phyloP scores from a whole-genome alignment of 2,113 vertebrate genomes.

The Sceloporus undulatus region DNA sequence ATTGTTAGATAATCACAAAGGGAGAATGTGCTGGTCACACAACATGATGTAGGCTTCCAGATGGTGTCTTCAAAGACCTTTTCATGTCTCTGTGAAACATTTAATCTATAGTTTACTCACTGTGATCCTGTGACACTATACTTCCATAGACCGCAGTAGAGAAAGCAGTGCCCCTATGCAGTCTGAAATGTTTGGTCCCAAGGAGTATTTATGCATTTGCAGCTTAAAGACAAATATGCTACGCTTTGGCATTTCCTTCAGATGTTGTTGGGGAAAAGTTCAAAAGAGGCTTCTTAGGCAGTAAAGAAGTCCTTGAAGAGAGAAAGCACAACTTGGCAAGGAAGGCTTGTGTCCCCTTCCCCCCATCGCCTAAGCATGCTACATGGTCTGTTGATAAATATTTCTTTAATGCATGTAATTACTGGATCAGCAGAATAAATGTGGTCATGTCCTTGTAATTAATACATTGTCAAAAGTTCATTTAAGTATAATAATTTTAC shows the following conservation, averaged over 20 bases:
- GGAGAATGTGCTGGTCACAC: background rate
- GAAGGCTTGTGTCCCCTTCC: slow-evolving; percentile 68
- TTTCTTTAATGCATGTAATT: slow-evolving; percentile 86
- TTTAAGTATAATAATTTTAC: slow-evolving; percentile 87
- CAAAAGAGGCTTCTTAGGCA: slow-evolving; percentile 69
- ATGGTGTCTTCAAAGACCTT: background rate
- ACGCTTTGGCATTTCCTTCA: slow-evolving; percentile 38
- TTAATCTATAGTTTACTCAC: slow-evolving; percentile 11
- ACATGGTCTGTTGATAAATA: slow-evolving; percentile 84
- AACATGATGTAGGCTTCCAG: background rate
- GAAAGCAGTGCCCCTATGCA: background rate
- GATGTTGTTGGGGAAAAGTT: slow-evolving; percentile 67
- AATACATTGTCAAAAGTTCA: slow-evolving; percentile 88
- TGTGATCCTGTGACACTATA: background rate
- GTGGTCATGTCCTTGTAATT: slow-evolving; percentile 87
- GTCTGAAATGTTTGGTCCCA: background rate
- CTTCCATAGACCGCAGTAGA: slow-evolving; percentile 10
- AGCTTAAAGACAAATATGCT: slow-evolving; percentile 14
- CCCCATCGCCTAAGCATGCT: slow-evolving; percentile 70
- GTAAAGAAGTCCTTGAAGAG: slow-evolving; percentile 68
- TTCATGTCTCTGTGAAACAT: background rate
- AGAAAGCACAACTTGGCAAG: slow-evolving; percentile 79
- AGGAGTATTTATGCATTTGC: background rate
- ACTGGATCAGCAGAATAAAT: slow-evolving; percentile 85
- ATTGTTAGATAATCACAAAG: background rate